A percentile compares a stretch with the other conserved stretches of the same genome.
phyloP scores from a whole-genome alignment of 2,113 vertebrate genomes.

The Peromyscus californicus region DNA sequence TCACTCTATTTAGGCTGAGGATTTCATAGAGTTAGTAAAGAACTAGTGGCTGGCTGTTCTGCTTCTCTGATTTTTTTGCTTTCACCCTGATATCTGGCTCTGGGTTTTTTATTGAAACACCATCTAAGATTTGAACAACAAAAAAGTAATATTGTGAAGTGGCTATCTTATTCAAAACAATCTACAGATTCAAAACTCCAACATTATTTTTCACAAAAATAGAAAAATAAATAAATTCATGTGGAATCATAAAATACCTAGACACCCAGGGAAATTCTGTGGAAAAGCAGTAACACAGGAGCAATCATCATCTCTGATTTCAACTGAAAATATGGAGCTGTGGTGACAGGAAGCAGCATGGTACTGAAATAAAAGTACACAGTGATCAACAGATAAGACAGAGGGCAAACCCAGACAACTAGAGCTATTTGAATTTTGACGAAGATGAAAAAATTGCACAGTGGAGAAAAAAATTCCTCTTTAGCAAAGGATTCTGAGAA shows the following conservation, averaged over 20 bases:
- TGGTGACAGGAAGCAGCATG: not conserved
- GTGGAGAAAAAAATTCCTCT: not conserved
- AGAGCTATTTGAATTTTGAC: not conserved
- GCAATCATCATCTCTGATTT: not conserved
- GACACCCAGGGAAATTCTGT: not conserved
- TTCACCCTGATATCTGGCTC: no score
- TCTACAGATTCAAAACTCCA: not conserved
- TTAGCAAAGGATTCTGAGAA: not conserved
- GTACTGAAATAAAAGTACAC: not conserved
- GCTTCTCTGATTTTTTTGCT: no score
- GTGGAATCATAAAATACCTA: not conserved
- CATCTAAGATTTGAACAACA: no score
- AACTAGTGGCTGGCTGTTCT: no score
- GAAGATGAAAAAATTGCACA: not conserved
- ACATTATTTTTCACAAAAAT: not conserved
- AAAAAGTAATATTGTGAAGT: not conserved
- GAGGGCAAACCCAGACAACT: not conserved
- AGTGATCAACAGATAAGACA: not conserved
- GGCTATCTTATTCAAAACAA: not conserved
- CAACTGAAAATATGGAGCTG: not conserved
- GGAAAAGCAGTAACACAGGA: not conserved
- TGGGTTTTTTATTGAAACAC: no score
- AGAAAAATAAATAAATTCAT: not conserved
- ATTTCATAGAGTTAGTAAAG: no score
- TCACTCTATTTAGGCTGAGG: no score